Conservation (phyloP, 2,113 vertebrate species). For the Ia io region DNA sequence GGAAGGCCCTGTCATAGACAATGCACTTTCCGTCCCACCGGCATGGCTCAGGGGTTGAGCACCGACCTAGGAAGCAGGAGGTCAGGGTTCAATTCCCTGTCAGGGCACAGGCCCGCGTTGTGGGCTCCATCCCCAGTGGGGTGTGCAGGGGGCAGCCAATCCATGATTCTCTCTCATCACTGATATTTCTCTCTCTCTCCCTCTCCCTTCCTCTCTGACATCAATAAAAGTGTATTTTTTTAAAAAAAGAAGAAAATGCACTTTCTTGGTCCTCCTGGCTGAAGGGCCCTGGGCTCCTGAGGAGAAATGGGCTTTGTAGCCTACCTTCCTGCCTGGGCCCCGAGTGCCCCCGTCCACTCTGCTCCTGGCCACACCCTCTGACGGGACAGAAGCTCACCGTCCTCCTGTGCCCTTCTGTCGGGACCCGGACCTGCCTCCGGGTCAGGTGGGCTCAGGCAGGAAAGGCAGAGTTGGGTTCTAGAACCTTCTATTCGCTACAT, state of each 20-base stretch:
- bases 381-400: accelerated
- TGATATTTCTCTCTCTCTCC: no score
- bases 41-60: no score
- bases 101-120: no score
- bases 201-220: no score
- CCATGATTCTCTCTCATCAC: no score
- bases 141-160: no score
- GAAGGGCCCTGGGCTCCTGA: not conserved
- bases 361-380: not conserved
- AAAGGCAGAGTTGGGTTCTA: not conserved
- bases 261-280: not conserved
- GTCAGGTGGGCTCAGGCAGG: not conserved
- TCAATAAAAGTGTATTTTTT: no score
- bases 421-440: not conserved
- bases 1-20: not conserved
- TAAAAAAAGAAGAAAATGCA: no score
- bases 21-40: not conserved
- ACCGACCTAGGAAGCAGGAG: no score
- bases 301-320: not conserved
- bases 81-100: no score
- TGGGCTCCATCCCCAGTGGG: no score
- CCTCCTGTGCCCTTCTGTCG: not conserved
- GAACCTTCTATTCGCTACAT: accelerated
- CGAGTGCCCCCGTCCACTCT: accelerated
- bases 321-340: accelerated